Percentiles rank a stretch among this genome's conserved stretches.
Evolutionary conservation across 2,888 invertebrate genomes (phyloP).

Genomic region (Nephrotoma appendiculata): DNA sequence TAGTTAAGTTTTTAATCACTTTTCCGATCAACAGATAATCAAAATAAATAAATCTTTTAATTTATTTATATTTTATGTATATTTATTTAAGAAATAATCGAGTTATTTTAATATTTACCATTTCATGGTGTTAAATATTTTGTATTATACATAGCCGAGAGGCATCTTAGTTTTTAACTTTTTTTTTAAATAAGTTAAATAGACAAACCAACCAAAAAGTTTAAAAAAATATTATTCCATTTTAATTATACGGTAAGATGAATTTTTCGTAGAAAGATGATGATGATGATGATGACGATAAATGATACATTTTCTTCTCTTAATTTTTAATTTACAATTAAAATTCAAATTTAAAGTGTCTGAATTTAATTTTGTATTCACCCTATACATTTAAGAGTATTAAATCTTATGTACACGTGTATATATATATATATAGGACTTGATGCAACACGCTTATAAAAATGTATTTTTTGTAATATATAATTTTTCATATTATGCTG

Average conservation of each 20-base stretch:
- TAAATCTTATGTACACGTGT: neutral
- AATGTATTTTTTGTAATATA: neutral
- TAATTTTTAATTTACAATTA: neutral
- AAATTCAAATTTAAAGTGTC: neutral
- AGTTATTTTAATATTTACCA: neutral
- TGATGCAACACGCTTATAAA: neutral
- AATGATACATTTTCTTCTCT: neutral
- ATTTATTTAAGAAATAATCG: neutral
- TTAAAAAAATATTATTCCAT: neutral
- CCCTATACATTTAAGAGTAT: neutral
- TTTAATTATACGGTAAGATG: neutral
- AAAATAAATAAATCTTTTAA: neutral
- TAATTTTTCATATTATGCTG: neutral
- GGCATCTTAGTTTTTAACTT: neutral
- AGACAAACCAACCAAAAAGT: neutral
- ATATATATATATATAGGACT: neutral
- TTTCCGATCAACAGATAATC: neutral
- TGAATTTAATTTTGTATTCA: neutral
- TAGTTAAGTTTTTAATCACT: neutral
- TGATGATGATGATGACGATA: neutral
- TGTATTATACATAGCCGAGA: neutral
- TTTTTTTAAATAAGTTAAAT: neutral
- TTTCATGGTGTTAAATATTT: neutral
- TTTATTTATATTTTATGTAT: neutral
- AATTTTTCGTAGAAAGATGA: neutral